Evolutionary conservation across 2,888 invertebrate genomes (phyloP).

Genomic region (Leptarthrus brevirostris): DNA sequence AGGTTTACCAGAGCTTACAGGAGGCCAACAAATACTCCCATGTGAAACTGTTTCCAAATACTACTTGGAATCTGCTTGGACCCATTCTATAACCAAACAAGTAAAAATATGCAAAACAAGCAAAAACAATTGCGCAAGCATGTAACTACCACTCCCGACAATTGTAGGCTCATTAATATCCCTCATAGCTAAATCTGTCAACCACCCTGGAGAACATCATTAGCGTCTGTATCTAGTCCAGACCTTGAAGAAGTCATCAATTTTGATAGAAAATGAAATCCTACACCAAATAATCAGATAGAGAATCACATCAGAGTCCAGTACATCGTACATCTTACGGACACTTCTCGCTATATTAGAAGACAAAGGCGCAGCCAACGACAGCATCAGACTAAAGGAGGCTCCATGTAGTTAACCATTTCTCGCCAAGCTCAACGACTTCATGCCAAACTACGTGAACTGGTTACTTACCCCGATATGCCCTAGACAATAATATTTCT

Average conservation of each 20-base stretch:
- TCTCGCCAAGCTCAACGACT: neutral
- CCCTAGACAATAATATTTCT: slow-evolving; percentile 20
- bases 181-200: slow-evolving; percentile 18
- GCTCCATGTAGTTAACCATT: neutral
- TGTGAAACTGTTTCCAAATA: too few species aligned
- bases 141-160: too few species aligned
- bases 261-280: slow-evolving; percentile 26
- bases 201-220: slow-evolving; percentile 25
- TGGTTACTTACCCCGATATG: neutral
- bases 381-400: neutral
- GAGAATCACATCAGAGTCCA: slow-evolving; percentile 1
- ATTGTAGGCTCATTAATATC: slow-evolving; percentile 36
- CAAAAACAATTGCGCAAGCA: too few species aligned
- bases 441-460: neutral
- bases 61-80: too few species aligned
- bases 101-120: too few species aligned
- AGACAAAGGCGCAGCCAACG: slow-evolving; percentile 14
- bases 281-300: slow-evolving; percentile 18
- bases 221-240: neutral
- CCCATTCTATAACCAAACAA: too few species aligned
- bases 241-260: slow-evolving; percentile 10
- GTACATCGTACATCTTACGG: neutral
- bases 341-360: slow-evolving; percentile 40
- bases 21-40: too few species aligned
- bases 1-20: too few species aligned